A percentile compares a stretch with the other conserved stretches of the same genome.
Conservation (phyloP, 2,888 invertebrate species). For the Nephrotoma guestfalica region DNA sequence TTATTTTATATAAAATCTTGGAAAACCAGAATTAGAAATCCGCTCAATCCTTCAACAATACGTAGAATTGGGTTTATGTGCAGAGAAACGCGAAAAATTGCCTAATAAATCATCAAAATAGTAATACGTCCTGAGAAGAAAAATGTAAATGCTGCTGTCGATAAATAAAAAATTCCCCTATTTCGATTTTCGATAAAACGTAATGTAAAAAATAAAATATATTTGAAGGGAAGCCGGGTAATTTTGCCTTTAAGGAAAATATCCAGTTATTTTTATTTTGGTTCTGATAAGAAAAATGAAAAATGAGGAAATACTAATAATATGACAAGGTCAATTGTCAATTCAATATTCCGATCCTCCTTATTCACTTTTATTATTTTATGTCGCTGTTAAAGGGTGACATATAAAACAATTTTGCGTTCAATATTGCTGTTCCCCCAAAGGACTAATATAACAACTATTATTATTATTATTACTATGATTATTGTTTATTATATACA, state of each 20-base stretch:
- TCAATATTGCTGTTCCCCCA: neutral
- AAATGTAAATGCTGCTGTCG: neutral
- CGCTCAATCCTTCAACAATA: neutral
- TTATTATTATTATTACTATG: neutral
- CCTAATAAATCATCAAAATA: neutral
- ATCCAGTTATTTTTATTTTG: neutral
- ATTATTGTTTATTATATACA: neutral
- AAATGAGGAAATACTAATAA: neutral
- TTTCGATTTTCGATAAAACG: neutral
- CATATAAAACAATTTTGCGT: neutral
- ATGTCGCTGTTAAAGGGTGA: neutral
- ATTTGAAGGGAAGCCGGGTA: neutral
- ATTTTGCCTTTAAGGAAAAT: slow-evolving; percentile 1
- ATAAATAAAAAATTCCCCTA: neutral
- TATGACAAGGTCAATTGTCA: slow-evolving; percentile 4
- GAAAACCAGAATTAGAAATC: neutral
- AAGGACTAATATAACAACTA: neutral
- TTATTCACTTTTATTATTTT: neutral
- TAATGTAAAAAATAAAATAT: neutral
- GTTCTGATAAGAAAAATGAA: slow-evolving; percentile 1
- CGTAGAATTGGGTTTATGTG: neutral
- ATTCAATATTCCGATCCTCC: neutral
- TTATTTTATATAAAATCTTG: neutral
- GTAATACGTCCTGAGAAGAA: neutral
- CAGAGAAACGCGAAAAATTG: neutral